phyloP scores from a whole-genome alignment of 2,888 invertebrate genomes.

The Dysmachus trigonus region DNA sequence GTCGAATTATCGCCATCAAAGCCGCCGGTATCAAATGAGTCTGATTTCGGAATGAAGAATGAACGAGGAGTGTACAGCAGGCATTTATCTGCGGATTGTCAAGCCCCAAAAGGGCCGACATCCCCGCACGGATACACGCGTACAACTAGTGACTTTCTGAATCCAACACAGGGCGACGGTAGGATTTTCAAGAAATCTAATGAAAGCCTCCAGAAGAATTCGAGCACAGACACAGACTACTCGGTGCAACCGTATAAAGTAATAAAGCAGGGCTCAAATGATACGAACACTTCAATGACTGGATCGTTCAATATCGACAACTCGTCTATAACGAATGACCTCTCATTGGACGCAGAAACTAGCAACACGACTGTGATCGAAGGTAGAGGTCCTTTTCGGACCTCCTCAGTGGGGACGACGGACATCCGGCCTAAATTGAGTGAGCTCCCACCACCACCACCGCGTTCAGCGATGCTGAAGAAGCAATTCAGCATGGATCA shows the following conservation, averaged over 20 bases:
- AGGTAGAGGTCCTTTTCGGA: constrained; percentile 54
- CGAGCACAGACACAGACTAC: constrained; percentile 64
- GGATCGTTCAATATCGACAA: constrained; percentile 64
- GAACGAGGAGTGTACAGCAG: constrained; percentile 2
- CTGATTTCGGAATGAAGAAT: constrained; percentile 21
- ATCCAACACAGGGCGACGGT: constrained; percentile 52
- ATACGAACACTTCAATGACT: constrained; percentile 64
- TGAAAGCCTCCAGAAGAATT: constrained; percentile 64
- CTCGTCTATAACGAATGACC: constrained; percentile 61
- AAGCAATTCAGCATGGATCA: constrained; percentile 65
- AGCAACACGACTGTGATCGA: constrained; percentile 54
- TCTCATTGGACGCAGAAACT: constrained; percentile 61
- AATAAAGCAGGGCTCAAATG: constrained; percentile 65
- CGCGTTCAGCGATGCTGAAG: constrained; percentile 61
- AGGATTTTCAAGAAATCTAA: constrained; percentile 62
- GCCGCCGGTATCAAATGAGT: constrained; percentile 53
- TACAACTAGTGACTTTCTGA: constrained; percentile 61
- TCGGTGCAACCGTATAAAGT: constrained; percentile 64
- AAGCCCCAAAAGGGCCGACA: background rate
- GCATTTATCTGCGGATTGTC: constrained; percentile 37
- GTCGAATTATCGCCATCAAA: constrained; percentile 64
- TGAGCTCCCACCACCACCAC: constrained; percentile 55
- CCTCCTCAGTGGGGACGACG: constrained; percentile 58
- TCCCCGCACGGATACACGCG: constrained; percentile 53
- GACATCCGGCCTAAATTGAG: constrained; percentile 43